Conservation (phyloP, 2,888 invertebrate species). For the Sympetrum striolatum region DNA sequence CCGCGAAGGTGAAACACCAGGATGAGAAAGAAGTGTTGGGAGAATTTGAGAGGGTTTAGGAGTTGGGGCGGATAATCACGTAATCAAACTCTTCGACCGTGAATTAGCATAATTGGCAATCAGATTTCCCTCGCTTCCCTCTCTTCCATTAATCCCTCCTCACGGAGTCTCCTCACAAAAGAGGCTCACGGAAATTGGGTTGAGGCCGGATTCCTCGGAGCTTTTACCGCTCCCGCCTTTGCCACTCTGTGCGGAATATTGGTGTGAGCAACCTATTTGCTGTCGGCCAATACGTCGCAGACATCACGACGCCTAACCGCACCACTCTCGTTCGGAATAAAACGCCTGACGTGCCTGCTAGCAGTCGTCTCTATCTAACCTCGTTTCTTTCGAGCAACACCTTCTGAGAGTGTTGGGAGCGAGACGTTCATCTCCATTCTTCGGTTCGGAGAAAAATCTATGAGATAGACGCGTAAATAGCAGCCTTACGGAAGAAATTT, state of each 20-base stretch:
- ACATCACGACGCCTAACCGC: too few relatives aligned
- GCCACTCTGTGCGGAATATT: background rate
- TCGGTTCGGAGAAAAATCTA: too few relatives aligned
- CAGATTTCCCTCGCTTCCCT: constrained; percentile 15
- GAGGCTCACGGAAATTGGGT: background rate
- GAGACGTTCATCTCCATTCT: too few relatives aligned
- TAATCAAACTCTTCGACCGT: background rate
- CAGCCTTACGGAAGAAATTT: too few relatives aligned
- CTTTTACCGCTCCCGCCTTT: background rate
- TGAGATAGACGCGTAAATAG: too few relatives aligned
- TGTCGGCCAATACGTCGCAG: too few relatives aligned
- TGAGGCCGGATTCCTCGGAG: background rate
- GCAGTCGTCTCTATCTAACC: too few relatives aligned
- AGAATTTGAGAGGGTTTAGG: background rate
- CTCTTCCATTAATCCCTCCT: background rate
- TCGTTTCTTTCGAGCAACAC: too few relatives aligned
- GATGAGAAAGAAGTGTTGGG: background rate
- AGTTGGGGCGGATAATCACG: background rate
- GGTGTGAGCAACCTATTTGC: background rate
- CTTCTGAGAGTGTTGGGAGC: too few relatives aligned
- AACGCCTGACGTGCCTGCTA: background rate
- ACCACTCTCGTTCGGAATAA: too few relatives aligned
- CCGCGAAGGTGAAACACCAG: background rate
- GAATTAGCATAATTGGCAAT: constrained; percentile 31
- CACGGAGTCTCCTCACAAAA: too few relatives aligned